These are phyloP conservation scores for Drosophila anomalipes DNA, from an alignment of 2,888 invertebrate species.

Conservation along the genomic window DNA sequence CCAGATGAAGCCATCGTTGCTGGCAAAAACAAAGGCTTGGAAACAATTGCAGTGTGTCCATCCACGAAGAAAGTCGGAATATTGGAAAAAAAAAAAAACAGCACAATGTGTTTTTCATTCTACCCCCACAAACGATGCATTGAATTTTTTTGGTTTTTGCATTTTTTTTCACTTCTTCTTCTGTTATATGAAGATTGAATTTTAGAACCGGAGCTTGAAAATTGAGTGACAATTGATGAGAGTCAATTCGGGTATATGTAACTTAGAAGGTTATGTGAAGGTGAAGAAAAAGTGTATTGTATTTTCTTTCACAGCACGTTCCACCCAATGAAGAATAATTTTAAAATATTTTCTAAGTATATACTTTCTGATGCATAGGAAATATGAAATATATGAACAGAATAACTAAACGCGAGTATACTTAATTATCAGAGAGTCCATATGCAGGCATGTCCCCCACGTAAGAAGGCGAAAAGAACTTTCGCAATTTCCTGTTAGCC, in stretches of 20 bases:
- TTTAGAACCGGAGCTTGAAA: not conserved
- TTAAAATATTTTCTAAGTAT: not conserved
- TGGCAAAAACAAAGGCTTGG: constrained; percentile 23
- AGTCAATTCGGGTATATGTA: not conserved
- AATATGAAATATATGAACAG: not conserved
- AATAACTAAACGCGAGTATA: not conserved
- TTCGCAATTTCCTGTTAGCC: constrained; percentile 69
- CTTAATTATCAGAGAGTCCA: constrained; percentile 17
- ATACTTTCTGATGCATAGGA: not conserved
- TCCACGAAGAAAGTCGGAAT: not conserved
- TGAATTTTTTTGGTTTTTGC: not conserved
- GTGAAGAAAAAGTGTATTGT: not conserved
- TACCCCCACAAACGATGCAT: not conserved
- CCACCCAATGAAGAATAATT: not conserved
- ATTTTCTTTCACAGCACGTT: not conserved
- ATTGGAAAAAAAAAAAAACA: constrained; percentile 13
- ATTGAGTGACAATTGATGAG: constrained; percentile 42
- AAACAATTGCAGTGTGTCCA: constrained; percentile 18
- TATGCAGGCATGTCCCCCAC: not conserved
- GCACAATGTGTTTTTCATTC: not conserved
- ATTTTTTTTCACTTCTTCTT: not conserved
- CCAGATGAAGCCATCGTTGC: constrained; percentile 61
- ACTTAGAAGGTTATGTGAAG: not conserved
- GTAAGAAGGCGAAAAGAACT: constrained; percentile 43
- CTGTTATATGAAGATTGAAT: constrained; percentile 29